These are phyloP conservation scores for Morpho achilles DNA, from an alignment of 2,888 invertebrate species.

Conservation along the genomic window DNA sequence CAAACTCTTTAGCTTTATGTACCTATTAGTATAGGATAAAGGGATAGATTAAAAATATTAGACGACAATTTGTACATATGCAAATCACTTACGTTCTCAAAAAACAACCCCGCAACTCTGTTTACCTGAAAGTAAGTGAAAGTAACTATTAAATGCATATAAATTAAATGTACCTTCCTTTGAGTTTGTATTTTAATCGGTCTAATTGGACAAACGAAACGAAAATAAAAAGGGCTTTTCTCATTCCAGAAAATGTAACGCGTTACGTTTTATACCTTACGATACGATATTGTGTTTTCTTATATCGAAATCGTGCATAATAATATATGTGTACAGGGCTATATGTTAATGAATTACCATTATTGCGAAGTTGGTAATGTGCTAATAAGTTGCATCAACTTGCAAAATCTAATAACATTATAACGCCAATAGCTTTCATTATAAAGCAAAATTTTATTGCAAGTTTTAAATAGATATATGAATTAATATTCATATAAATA, in stretches of 20 bases:
- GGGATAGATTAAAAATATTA: too few relatives aligned
- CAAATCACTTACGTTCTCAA: neutral
- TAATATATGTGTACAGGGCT: too few relatives aligned
- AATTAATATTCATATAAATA: too few relatives aligned
- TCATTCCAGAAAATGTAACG: constrained; percentile 15
- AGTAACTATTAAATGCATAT: constrained; percentile 12
- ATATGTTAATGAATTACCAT: too few relatives aligned
- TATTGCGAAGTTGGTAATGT: too few relatives aligned
- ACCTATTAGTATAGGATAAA: too few relatives aligned
- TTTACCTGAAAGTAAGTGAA: constrained; percentile 14
- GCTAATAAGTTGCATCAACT: too few relatives aligned
- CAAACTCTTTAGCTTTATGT: too few relatives aligned
- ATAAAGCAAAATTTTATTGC: too few relatives aligned
- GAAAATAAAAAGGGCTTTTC: constrained; percentile 25
- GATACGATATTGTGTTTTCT: constrained; percentile 4
- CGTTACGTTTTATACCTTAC: constrained; percentile 4
- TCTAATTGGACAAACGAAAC: constrained; percentile 27
- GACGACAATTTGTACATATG: neutral
- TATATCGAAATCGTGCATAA: neutral
- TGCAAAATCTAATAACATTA: too few relatives aligned
- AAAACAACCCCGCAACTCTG: neutral
- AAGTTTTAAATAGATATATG: too few relatives aligned
- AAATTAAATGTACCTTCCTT: constrained; percentile 9
- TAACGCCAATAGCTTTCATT: too few relatives aligned
- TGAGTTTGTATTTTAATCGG: constrained; percentile 20